A percentile compares a stretch with the other conserved stretches of the same genome.
phyloP scores from a whole-genome alignment of 2,797 vertebrate species.

The Spea hammondii region DNA sequence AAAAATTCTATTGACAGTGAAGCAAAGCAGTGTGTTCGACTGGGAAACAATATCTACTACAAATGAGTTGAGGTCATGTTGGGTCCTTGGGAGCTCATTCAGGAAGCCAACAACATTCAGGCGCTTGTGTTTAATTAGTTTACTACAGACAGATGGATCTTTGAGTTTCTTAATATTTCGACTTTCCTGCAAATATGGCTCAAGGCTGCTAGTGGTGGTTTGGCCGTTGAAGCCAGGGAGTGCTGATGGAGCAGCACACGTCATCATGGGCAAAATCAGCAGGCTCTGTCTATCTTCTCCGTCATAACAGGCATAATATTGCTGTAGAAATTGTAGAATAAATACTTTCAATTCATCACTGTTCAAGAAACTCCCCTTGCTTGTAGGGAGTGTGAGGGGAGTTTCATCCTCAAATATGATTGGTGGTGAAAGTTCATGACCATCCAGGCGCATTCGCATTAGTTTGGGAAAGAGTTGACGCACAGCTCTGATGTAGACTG shows the following conservation, averaged over 20 bases:
- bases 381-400: constrained; percentile 73
- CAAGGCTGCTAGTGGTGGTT: constrained; percentile 66
- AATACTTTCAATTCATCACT: constrained; percentile 80
- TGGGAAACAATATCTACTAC: constrained; percentile 83
- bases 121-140: constrained; percentile 81
- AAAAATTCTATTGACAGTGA: constrained; percentile 86
- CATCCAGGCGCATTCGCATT: constrained; percentile 82
- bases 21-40: constrained; percentile 80
- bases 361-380: constrained; percentile 89
- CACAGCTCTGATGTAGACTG: constrained; percentile 83
- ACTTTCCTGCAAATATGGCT: constrained; percentile 83
- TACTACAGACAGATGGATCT: constrained; percentile 77
- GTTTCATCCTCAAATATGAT: constrained; percentile 86
- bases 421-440: constrained; percentile 81
- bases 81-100: constrained; percentile 87
- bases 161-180: constrained; percentile 85
- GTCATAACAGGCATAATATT: constrained; percentile 87
- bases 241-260: constrained; percentile 84
- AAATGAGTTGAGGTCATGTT: constrained; percentile 84
- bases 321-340: constrained; percentile 82
- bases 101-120: constrained; percentile 89
- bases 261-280: constrained; percentile 85
- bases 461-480: constrained; percentile 83
- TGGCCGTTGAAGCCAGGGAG: constrained; percentile 73
- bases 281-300: constrained; percentile 83